Base-by-base conservation (phyloP, 37 sponge, comb jelly and placozoan genomes). In the Mnemiopsis leidyi region DNA sequence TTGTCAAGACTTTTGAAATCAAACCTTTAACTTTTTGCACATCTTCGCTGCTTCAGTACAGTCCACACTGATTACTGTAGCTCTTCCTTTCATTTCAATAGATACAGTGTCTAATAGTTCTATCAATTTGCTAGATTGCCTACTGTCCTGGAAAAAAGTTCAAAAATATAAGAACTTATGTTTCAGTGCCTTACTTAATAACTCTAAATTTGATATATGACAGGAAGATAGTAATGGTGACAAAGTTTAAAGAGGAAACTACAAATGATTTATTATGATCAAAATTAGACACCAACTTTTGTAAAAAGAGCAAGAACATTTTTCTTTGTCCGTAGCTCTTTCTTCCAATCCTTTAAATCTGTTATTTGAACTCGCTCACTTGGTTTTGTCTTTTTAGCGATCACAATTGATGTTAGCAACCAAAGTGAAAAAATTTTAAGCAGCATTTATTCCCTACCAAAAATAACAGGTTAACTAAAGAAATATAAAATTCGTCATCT, bases 301-400 rank as follows among this genome's bases (percentile, higher is more conserved):
- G 69, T n/a, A 67, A 97, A 96, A 18, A 96, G 68, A 0, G 69
- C 95, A 38, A 97, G 93, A 13, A 97, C 95, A 71, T 95, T 97
- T n/a, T 79, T 94, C 16, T 93, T 82, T 35, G 96, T 96, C 37
- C 92, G 93, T 16, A 97, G 76, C 0, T 96, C 76, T 94, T 96
- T 97, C 83, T 97, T 97, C 95, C 95, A 97, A 5, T 73, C 95
- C 83, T 97, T 97, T 23, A 94, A 26, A 38, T 96, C 96, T 0
- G 94, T 93, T 28, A 97, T 93, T 0, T 93, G 92, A 28, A 93
- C 76, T 2, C 94, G 92, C 23, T 76, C 79, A 69, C 90, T 92
- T 23, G 5, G n/a, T 38, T 38, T 93, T 23, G 39, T 69, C 21
- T 33, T 73, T 31, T 77, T 77, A 13, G 79, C 16, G 1, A 36